Conservation (phyloP, 2,888 invertebrate species). For the Cantharis flavilabris region DNA sequence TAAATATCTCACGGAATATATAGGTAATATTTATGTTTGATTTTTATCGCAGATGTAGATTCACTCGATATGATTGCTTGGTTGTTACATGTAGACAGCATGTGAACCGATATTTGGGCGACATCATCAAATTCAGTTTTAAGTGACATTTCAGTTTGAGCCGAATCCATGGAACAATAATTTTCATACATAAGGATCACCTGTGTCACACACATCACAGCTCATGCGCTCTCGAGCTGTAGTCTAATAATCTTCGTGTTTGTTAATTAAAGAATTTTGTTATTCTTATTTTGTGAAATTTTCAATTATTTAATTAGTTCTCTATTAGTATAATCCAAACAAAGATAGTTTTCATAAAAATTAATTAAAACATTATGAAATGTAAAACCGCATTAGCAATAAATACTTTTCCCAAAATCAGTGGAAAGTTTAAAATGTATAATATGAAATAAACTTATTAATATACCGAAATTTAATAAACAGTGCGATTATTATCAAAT, state of each 20-base stretch:
- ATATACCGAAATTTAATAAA: not conserved
- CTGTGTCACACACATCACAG: not conserved
- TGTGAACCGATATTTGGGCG: no score
- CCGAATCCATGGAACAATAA: not conserved
- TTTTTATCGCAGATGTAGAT: not conserved
- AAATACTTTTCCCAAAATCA: no score
- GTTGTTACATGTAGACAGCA: not conserved
- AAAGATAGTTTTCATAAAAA: no score
- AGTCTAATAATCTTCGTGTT: not conserved
- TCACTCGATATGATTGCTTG: not conserved
- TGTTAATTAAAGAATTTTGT: not conserved
- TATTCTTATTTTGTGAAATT: not conserved
- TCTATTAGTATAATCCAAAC: no score
- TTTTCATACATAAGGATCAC: not conserved
- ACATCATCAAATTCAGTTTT: not conserved
- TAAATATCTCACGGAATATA: not conserved
- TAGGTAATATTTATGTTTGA: not conserved
- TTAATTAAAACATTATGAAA: no score
- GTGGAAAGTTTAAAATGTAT: no score
- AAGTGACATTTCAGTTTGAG: not conserved
- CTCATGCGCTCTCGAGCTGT: not conserved
- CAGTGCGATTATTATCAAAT: constrained; percentile 1
- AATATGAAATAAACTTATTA: no score
- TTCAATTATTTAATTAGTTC: no score
- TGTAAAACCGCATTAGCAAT: no score